Evolutionary conservation across 2,113 vertebrate genomes (phyloP).

Genomic region (Anhinga anhinga): DNA sequence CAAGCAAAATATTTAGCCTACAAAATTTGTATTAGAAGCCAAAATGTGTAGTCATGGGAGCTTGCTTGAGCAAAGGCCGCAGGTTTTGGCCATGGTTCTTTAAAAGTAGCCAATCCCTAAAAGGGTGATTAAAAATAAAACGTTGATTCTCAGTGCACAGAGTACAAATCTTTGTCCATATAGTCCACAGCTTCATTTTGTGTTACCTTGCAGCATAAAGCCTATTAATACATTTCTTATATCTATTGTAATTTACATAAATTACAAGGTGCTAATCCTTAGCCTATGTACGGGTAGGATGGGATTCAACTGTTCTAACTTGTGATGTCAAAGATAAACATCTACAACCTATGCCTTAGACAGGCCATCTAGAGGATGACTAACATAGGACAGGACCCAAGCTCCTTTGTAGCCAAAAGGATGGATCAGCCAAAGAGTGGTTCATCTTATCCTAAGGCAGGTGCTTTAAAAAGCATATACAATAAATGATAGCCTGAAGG

Average conservation of each 20-base stretch:
- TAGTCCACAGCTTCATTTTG: background rate
- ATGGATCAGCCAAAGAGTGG: background rate
- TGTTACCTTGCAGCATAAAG: background rate
- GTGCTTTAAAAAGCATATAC: background rate
- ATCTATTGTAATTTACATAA: background rate
- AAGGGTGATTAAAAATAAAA: background rate
- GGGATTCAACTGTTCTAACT: background rate
- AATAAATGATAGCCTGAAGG: background rate
- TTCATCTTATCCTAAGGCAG: background rate
- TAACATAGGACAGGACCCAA: background rate
- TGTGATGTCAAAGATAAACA: background rate
- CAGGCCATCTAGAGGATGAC: background rate
- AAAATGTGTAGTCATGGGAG: background rate
- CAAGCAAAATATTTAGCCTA: slow-evolving; percentile 22
- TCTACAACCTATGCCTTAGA: background rate
- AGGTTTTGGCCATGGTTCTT: background rate
- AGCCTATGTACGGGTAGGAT: background rate
- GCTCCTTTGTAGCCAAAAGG: background rate
- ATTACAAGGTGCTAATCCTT: background rate
- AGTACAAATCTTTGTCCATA: background rate
- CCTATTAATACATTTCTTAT: background rate
- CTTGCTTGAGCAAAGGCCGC: background rate
- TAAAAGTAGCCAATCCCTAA: background rate
- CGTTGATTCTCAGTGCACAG: background rate
- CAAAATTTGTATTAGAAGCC: background rate